Conservation (phyloP, 2,888 invertebrate species). For the Lycocerus yunnanus region DNA sequence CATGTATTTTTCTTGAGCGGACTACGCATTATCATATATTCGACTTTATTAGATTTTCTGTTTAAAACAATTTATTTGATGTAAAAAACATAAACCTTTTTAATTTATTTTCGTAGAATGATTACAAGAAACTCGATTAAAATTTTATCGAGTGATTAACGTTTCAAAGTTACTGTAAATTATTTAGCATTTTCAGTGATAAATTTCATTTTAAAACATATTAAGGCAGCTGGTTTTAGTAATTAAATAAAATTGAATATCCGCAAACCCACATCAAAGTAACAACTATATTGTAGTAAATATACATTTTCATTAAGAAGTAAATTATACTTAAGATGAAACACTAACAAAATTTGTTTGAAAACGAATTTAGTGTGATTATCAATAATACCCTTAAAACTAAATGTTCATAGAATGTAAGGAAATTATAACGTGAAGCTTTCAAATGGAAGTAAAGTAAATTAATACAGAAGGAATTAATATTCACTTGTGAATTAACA, state of each 20-base stretch:
- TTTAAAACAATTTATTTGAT: background rate
- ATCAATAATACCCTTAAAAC: conserved; percentile 21
- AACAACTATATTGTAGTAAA: background rate
- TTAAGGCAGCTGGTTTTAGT: background rate
- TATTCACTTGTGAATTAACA: conserved; percentile 29
- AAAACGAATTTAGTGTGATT: conserved; percentile 9
- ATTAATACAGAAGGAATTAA: conserved; percentile 29
- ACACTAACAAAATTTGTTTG: conserved; percentile 4
- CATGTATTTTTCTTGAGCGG: conserved; percentile 25
- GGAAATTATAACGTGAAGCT: conserved; percentile 28
- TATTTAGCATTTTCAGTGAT: background rate
- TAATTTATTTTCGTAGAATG: background rate
- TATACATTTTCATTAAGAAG: background rate
- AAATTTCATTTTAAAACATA: background rate
- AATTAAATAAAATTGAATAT: background rate
- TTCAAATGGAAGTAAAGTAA: conserved; percentile 24
- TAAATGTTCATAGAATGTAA: conserved; percentile 14
- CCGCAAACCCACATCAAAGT: conserved; percentile 1
- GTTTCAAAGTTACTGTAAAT: background rate
- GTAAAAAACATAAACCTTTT: background rate
- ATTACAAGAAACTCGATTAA: background rate
- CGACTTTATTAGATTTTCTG: conserved; percentile 19
- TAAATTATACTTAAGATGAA: conserved; percentile 2
- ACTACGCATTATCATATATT: conserved; percentile 17
- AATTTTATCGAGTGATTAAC: background rate